phyloP scores from a whole-genome alignment of 64 coral and sea anemone species.

The Actinia equina region DNA sequence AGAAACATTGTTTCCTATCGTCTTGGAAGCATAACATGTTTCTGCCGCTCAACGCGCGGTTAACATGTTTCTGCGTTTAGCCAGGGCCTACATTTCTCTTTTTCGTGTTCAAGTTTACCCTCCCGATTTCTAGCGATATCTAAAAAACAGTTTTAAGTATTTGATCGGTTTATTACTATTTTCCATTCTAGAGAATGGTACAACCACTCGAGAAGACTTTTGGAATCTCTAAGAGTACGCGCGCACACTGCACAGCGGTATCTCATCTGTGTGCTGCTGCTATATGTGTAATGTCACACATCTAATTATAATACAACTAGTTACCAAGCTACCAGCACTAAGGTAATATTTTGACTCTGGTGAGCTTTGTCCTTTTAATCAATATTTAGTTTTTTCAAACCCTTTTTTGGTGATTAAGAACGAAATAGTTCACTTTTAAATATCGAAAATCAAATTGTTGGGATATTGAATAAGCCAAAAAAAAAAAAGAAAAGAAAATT shows the following conservation, averaged over 20 bases:
- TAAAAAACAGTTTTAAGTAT: not conserved
- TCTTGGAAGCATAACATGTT: too few relatives aligned
- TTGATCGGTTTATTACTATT: not conserved
- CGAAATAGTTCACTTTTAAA: too few relatives aligned
- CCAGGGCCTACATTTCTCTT: too few relatives aligned
- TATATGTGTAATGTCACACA: not conserved
- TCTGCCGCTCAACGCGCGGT: too few relatives aligned
- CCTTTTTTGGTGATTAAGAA: too few relatives aligned
- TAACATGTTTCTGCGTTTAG: too few relatives aligned
- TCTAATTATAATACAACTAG: conserved; percentile 6
- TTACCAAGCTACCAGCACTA: not conserved
- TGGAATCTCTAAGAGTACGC: not conserved
- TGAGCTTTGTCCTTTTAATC: not conserved
- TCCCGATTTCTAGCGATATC: not conserved
- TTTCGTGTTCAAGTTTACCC: not conserved
- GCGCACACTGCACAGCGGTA: not conserved
- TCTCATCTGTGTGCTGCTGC: not conserved
- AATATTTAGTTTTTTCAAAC: too few relatives aligned
- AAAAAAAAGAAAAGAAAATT: too few relatives aligned
- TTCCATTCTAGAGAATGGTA: not conserved
- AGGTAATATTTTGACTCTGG: not conserved
- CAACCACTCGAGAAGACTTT: not conserved
- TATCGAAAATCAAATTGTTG: too few relatives aligned
- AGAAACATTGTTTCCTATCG: too few relatives aligned
- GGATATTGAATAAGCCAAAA: too few relatives aligned